Base-by-base conservation (phyloP, 2,797 vertebrate species). In the Argentina silus region DNA sequence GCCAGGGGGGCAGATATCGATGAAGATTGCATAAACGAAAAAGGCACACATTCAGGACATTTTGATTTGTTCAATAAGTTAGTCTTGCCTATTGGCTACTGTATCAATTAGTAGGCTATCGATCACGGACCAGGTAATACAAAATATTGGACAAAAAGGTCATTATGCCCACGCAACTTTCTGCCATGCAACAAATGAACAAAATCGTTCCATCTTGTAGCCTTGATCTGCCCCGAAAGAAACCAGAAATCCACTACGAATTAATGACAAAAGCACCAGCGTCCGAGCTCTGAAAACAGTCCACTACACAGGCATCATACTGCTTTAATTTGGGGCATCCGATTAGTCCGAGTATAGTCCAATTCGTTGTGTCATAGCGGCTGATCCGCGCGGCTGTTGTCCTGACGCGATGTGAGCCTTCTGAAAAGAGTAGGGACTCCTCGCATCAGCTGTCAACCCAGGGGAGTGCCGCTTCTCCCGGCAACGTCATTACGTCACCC, bases 41-140 rank as follows among this genome's bases (percentile, higher is more conserved):
- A 92, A 93, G 91, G 92, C 92, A 93, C 92, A 86, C 79, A 72
- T 76, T 88, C 81, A 88, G 79, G 88, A 89, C 87, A 91, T 90
- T 77, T 69, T 81, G 79, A 89, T 73, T 69, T 3, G 63, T 81
- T 79, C 78, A 67, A 82, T 82, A 74, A 72, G 74, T 27, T 59
- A 75, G 77, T 50, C 63, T 59, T 81, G 80, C 76, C 73, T 78
- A 36, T 67, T 72, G 78, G 73, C 59, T 47, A 72, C 14, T 47
- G 75, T 79, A 77, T 84, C 56, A 65, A 11, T 74, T 55, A 79
- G 67, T 84, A 87, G 74, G 80, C 72, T 84, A 81, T 73, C 55
- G 72, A 81, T 79, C 60, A 60, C 23, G 80, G 64, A 50, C 62
- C 17, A 70, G 36, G 27, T 43, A 42, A 14, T 9, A 63, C 17